Evolutionary conservation across 2,113 vertebrate species (phyloP).

Genomic region (Myiagra hebetior): DNA sequence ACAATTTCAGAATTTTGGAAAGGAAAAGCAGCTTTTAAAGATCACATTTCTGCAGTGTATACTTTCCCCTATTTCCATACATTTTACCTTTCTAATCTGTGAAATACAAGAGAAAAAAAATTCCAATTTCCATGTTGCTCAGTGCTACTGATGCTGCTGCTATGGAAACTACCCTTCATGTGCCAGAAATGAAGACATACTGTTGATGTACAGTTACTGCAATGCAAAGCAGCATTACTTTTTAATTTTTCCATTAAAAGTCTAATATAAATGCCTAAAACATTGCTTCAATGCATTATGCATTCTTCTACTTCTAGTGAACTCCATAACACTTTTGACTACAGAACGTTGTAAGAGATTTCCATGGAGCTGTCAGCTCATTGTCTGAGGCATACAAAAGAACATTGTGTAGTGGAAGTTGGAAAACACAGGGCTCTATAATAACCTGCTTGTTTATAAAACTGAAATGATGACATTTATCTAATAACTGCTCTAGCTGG

Average conservation of each 20-base stretch:
- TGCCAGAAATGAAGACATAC: conserved; percentile 64
- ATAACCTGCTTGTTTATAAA: conserved; percentile 41
- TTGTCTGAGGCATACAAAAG: conserved; percentile 50
- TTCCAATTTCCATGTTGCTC: conserved; percentile 29
- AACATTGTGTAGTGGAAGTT: conserved; percentile 22
- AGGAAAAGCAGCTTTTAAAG: not conserved
- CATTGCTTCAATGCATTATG: conserved; percentile 47
- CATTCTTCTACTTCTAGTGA: conserved; percentile 38
- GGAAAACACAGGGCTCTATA: not conserved
- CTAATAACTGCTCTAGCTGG: not conserved
- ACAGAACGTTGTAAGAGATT: not conserved
- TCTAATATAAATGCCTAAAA: conserved; percentile 61
- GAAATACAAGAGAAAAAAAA: conserved; percentile 11
- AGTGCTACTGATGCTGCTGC: conserved; percentile 54
- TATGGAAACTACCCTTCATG: conserved; percentile 67
- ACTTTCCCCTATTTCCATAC: not conserved
- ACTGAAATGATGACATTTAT: conserved; percentile 32
- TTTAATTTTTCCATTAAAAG: conserved; percentile 67
- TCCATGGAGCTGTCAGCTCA: conserved; percentile 37
- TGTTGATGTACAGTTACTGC: conserved; percentile 47
- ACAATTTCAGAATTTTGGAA: not conserved
- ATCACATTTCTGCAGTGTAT: not conserved
- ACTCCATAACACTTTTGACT: conserved; percentile 16
- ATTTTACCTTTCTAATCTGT: conserved; percentile 18
- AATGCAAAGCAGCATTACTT: conserved; percentile 66